Evolutionary conservation across 2,113 vertebrate species (phyloP).

Genomic region (Aphyosemion australe): DNA sequence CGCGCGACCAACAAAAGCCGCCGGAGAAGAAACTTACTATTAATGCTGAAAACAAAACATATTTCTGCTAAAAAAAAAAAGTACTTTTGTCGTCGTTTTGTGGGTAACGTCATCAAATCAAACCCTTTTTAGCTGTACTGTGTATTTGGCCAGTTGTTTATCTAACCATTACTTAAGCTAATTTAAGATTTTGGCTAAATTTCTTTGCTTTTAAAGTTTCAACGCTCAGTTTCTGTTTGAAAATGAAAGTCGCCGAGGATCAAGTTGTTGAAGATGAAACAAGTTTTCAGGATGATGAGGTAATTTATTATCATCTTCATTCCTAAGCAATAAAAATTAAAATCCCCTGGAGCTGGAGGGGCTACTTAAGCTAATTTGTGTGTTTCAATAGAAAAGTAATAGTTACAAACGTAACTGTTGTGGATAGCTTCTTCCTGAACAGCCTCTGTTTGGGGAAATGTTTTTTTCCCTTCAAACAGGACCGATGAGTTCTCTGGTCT

Average conservation of each 20-base stretch:
- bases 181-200: not conserved
- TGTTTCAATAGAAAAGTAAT: not conserved
- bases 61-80: not conserved
- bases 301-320: slow-evolving; percentile 66
- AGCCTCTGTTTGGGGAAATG: no score
- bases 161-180: not conserved
- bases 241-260: slow-evolving; percentile 88
- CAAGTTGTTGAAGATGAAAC: slow-evolving; percentile 88
- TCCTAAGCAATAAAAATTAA: no score
- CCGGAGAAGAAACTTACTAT: rapidly evolving
- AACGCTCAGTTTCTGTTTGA: slow-evolving; percentile 8
- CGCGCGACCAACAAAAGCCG: not conserved
- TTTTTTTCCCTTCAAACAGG: no score
- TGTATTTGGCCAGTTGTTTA: not conserved
- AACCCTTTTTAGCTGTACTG: not conserved
- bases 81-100: rapidly evolving
- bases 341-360: no score
- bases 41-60: not conserved
- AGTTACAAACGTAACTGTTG: no score
- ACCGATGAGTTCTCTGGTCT: no score
- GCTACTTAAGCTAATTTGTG: no score
- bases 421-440: no score
- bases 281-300: slow-evolving; percentile 90
- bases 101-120: not conserved
- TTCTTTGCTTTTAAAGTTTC: not conserved